Evolutionary conservation across 2,888 invertebrate species (phyloP), one percentile per base, ranked within the genome.

Genomic region (Nebria brevicollis): DNA sequence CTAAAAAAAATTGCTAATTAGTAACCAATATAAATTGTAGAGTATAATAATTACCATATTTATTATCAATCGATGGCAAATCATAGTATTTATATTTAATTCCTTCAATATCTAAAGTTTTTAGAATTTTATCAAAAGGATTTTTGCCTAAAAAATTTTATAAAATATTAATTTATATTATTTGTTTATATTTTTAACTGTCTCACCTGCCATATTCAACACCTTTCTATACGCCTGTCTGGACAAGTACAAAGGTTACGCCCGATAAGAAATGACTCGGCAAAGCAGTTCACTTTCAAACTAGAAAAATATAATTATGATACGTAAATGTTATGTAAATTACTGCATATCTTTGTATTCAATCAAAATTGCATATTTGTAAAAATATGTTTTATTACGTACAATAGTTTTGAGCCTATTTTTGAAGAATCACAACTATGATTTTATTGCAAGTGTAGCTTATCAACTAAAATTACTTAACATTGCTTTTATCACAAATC

Each of bases 21-120:
- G 54, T 54, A 8, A 7, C 4, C 13, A 82, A 72, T 76, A 68
- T 70, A 79, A 26, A 82, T 34, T 54, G 54, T 11, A 7, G 54
- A 2, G 54, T 11, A 54, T 54, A 54, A 54, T 54, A 54, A 54
- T 54, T 91, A 98, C 97, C 94, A 91, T 96, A 97, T 90, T 95
- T 93, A 64, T 91, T 88, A 82, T 95, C 95, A 65, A 98, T 91
- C 11, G 91, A 90, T 4, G 92, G 87, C 73, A 98, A 86, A 88
- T 97, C 96, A 88, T 93, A 98, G 88, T 95, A 98, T 82, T 93
- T 93, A 88, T 92, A 96, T 2, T 91, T 89, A 83, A 93, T 92
- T 0, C 93, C 93, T 83, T 91, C 89, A 8, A 94, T 88, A 0
- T 89, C 89, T 8, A 95, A 86, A 0, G 90, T 90, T 86, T 93